Evolutionary conservation across 2,113 vertebrate species (phyloP), one percentile per base, ranked within the genome.

Genomic region (Pionites leucogaster): DNA sequence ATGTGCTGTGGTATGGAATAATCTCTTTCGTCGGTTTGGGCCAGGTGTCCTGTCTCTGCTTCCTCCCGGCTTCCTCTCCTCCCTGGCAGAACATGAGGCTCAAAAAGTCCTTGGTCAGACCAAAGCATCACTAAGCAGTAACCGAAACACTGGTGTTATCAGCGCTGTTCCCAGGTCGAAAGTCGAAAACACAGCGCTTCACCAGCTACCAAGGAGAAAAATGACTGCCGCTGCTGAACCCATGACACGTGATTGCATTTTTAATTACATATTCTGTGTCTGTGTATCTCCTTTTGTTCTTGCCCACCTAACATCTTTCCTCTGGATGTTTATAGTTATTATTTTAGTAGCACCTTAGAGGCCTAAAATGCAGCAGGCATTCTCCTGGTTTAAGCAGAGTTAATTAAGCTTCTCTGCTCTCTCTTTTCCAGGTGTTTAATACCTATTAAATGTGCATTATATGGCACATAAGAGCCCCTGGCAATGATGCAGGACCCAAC

Each of bases 381-480:
- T 87, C 84, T 31, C n/a, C 74, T 82, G 89, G 25, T 91, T 91
- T 90, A 90, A 42, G 57, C 20, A 33, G 60, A 88, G 46, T 67
- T 95, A 88, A 95, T 95, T 95, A 89, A 87, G 50, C 67, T 91
- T 84, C 65, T 64, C 57, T 68, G 25, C 28, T 69, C 29, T 90
- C 65, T 86, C 72, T 80, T 86, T 89, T 84, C 63, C 65, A 41
- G 64, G 62, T 60, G 57, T 78, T 92, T 94, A 84, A 84, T 94
- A n/a, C 37, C 53, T 82, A 86, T 86, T 90, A 90, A 82, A 60
- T 55, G 52, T 74, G 37, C 37, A 22, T 93, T 93, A 72, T 68
- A 28, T 69, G 75, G 23, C 49, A 82, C 44, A 7, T 29, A 41
- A 63, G 44, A 83, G 47, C 60, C 49, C 24, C 75, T 85, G 70